Evolutionary conservation across 2,888 invertebrate species (phyloP).

Genomic region (Eilema griseolum): DNA sequence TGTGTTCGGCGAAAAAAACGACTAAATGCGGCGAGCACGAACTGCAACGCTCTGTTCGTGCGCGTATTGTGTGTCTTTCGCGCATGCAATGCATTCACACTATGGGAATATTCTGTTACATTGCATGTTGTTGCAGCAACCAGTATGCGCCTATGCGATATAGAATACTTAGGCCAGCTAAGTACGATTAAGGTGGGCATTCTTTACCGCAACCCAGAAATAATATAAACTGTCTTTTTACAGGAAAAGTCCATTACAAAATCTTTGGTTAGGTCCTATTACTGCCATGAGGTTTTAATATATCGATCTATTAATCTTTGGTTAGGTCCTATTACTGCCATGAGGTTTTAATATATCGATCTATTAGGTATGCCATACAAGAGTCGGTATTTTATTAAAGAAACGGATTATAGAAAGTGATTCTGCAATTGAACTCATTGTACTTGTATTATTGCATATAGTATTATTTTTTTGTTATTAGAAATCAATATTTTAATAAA

Average conservation of each 20-base stretch:
- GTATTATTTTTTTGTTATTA: not conserved
- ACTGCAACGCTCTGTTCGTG: constrained; percentile 13
- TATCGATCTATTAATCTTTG: too few species aligned
- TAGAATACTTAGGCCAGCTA: too few species aligned
- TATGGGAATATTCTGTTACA: constrained; percentile 25
- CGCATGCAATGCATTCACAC: constrained; percentile 27
- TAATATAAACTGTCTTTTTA: not conserved
- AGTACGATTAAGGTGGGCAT: not conserved
- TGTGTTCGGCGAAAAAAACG: not conserved
- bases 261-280: not conserved
- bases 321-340: not conserved
- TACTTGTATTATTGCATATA: not conserved
- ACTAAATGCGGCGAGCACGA: not conserved
- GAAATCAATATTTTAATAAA: too few species aligned
- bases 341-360: too few species aligned
- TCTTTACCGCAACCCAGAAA: not conserved
- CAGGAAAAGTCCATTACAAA: too few species aligned
- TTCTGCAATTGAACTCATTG: not conserved
- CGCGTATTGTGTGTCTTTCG: constrained; percentile 14
- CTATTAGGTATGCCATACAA: not conserved
- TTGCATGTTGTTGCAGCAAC: constrained; percentile 19
- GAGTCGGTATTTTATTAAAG: not conserved
- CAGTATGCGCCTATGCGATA: not conserved
- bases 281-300: too few species aligned
- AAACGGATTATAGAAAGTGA: not conserved